Percentiles rank a stretch among this genome's conserved stretches.
Evolutionary conservation across 2,888 invertebrate species (phyloP).

Genomic region (Brenthis daphne): DNA sequence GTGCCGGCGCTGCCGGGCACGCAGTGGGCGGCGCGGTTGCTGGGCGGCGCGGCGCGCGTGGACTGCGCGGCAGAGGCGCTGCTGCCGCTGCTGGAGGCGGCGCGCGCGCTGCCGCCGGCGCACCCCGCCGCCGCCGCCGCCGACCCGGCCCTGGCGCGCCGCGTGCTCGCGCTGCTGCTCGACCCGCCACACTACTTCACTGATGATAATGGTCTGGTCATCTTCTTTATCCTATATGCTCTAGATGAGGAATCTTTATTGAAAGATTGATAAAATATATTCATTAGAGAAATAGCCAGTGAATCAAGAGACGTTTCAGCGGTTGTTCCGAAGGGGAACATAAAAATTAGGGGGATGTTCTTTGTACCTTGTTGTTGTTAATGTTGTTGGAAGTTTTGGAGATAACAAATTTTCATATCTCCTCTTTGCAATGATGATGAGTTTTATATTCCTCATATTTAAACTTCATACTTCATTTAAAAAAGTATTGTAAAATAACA

Average conservation of each 20-base stretch:
- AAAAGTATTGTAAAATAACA: no score
- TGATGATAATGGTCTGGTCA: conserved; percentile 50
- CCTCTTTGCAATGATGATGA: no score
- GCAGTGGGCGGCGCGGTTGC: conserved; percentile 40
- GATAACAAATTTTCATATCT: no score
- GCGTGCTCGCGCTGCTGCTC: conserved; percentile 47
- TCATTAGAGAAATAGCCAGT: no score
- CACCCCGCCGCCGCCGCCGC: conserved; percentile 41
- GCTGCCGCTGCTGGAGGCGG: conserved; percentile 44
- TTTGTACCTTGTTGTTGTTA: no score
- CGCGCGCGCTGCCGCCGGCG: conserved; percentile 47
- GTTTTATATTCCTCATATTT: no score
- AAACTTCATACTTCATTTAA: no score
- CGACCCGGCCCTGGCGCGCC: conserved; percentile 37
- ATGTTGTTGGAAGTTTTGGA: no score
- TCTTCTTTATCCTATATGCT: not conserved
- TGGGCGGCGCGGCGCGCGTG: conserved; percentile 37
- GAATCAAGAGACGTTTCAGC: no score
- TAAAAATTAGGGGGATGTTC: no score
- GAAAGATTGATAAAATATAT: not conserved
- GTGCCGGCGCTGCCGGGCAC: conserved; percentile 48
- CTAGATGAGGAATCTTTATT: no score
- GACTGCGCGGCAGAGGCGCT: conserved; percentile 46
- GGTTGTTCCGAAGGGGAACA: no score
- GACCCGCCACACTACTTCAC: conserved; percentile 66